Conservation (phyloP, 2,888 invertebrate genomes). For the Drosophila aldrichi region DNA sequence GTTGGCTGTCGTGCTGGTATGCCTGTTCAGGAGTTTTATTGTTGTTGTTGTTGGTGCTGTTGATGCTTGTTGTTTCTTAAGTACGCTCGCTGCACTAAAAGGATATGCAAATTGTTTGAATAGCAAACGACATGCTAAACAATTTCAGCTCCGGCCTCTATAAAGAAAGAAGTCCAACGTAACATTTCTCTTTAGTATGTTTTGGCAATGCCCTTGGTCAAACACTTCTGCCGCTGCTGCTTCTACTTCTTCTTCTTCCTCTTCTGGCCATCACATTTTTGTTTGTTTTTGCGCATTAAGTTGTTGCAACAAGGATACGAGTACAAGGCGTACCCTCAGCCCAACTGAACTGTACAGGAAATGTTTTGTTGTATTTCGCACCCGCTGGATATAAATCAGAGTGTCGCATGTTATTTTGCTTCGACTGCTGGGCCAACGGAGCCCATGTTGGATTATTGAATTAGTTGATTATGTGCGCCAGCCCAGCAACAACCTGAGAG, state of each 20-base stretch:
- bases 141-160: slow-evolving; percentile 49
- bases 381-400: slow-evolving; percentile 76
- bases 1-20: slow-evolving; percentile 72
- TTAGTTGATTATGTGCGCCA: slow-evolving; percentile 69
- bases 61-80: slow-evolving; percentile 67
- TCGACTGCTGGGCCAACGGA: slow-evolving; percentile 19
- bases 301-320: slow-evolving; percentile 61
- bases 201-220: slow-evolving; percentile 50
- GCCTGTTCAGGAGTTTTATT: slow-evolving; percentile 43
- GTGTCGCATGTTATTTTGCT: slow-evolving; percentile 52
- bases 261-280: slow-evolving; percentile 47
- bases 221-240: slow-evolving; percentile 52
- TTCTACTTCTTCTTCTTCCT: slow-evolving; percentile 52
- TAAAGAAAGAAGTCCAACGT: slow-evolving; percentile 54
- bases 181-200: slow-evolving; percentile 51
- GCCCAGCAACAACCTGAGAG: slow-evolving; percentile 7
- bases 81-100: slow-evolving; percentile 74
- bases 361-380: slow-evolving; percentile 69
- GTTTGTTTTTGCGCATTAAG: slow-evolving; percentile 74
- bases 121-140: slow-evolving; percentile 77
- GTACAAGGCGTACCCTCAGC: slow-evolving; percentile 38
- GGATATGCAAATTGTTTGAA: slow-evolving; percentile 81
- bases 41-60: slow-evolving; percentile 19
- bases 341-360: slow-evolving; percentile 49
- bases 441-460: slow-evolving; percentile 72